Percentiles rank a stretch among this genome's conserved stretches.
Conservation (phyloP, 2,888 invertebrate species). For the Machimus rusticus region DNA sequence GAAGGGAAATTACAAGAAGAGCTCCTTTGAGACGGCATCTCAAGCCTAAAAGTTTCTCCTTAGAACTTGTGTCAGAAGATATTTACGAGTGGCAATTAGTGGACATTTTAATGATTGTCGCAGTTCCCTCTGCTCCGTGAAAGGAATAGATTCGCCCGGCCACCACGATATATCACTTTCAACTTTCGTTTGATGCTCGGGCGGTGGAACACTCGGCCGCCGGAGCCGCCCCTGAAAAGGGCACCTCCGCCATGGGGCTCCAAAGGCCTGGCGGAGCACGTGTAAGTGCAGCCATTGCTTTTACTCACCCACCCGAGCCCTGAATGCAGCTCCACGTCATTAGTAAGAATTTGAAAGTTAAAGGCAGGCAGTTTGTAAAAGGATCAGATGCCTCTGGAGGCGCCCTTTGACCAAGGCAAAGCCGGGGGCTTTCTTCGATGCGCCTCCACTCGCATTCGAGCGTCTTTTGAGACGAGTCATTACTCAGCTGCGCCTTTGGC, state of each 20-base stretch:
- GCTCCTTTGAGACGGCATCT: constrained; percentile 14
- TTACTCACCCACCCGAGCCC: not conserved
- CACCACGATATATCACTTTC: constrained; percentile 28
- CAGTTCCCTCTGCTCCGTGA: not conserved
- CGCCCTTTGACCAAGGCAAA: constrained; percentile 11
- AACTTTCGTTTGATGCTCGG: constrained; percentile 28
- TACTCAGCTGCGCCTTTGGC: not conserved
- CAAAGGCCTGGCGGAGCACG: not conserved
- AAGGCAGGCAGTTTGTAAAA: constrained; percentile 15
- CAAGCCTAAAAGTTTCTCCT: constrained; percentile 7
- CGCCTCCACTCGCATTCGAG: not conserved
- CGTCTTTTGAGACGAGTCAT: constrained; percentile 11
- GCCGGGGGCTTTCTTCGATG: not conserved
- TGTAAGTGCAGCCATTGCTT: constrained; percentile 22
- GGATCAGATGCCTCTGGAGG: not conserved
- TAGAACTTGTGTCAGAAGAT: constrained; percentile 30
- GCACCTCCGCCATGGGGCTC: not conserved
- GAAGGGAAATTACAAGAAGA: constrained; percentile 30
- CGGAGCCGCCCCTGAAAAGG: not conserved
- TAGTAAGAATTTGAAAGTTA: constrained; percentile 17
- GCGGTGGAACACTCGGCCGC: not conserved
- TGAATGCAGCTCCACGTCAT: constrained; percentile 24
- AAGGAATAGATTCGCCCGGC: not conserved
- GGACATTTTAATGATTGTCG: constrained; percentile 31
- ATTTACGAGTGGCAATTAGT: constrained; percentile 38